Conservation (phyloP, 1,140 invertebrate species). For the Caenorhabditis briggsae region DNA sequence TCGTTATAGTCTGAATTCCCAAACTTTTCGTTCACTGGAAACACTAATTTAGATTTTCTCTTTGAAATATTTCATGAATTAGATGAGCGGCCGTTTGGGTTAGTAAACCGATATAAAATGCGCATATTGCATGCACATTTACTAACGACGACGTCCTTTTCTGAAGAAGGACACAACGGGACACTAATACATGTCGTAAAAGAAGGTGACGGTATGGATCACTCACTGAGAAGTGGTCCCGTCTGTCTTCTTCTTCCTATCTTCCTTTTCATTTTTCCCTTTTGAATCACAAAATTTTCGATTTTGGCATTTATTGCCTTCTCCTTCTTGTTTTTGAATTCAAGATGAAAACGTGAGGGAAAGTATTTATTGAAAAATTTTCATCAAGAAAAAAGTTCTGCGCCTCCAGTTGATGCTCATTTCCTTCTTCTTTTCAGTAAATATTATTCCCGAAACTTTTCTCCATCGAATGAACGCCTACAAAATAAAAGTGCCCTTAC, state of each 20-base stretch:
- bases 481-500: not conserved
- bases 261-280: not conserved
- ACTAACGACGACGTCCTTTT: constrained; percentile 18
- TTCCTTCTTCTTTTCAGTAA: no score
- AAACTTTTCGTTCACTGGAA: no score
- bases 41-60: not conserved
- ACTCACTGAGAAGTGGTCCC: not conserved
- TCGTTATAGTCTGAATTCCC: not conserved
- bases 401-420: no score
- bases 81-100: not conserved
- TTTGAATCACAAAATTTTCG: not conserved
- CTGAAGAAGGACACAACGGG: not conserved
- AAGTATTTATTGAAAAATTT: not conserved
- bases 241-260: not conserved
- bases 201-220: not conserved
- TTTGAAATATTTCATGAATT: not conserved
- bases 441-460: not conserved
- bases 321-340: not conserved
- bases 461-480: not conserved
- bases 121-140: constrained; percentile 44
- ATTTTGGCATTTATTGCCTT: not conserved
- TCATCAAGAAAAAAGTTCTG: not conserved
- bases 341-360: not conserved
- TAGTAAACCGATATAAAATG: constrained; percentile 42
- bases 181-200: constrained; percentile 17